Evolutionary conservation across 1,140 invertebrate species (phyloP), one percentile per base, ranked within the genome.

Genomic region (Tribolium castaneum): DNA sequence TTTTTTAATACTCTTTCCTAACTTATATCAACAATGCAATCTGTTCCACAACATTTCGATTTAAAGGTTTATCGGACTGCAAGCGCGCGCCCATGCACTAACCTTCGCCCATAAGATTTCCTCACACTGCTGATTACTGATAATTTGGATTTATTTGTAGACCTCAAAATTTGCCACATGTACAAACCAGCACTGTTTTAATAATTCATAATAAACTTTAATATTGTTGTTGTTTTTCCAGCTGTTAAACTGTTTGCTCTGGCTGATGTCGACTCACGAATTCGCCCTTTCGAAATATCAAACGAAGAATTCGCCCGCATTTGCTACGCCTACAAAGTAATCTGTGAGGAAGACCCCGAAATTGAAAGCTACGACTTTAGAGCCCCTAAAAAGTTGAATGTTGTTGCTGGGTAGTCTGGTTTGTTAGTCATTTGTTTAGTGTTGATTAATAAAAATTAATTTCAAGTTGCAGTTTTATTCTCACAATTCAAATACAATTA

Each of bases 221-320:
- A 2, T 22, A 12, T 34, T 22, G 25, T 6, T 71, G 12, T 49
- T 78, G n/a, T 76, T 25, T 6, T 80, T 83, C 59, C 62, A 83
- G 82, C 59, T 59, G 12, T 45, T 3, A 89, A 92, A 82, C 90
- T 98, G 86, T 93, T 94, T 78, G 88, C 92, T 80, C 85, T 92
- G 25, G 92, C 95, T 14, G 93, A 94, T 51, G 87, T 99, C 0
- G 89, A 96, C 83, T 92, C 93, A 10, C 87, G 88, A 3, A 88
- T 89, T 6, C 89, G 91, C 82, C 90, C 96, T 0, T 93, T 90
- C 80, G 88, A 95, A 84, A 86, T 98, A 6, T 90, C 92, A 0
- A 92, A 96, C 70, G 91, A 93, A 71, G 95, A 99, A 83, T 93
- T 97, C 85, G 88, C 91, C 9, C 89, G 92, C 79, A 83, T 99